Base-by-base conservation (phyloP, 1,140 invertebrate genomes). In the Ptiloglossa arizonensis region DNA sequence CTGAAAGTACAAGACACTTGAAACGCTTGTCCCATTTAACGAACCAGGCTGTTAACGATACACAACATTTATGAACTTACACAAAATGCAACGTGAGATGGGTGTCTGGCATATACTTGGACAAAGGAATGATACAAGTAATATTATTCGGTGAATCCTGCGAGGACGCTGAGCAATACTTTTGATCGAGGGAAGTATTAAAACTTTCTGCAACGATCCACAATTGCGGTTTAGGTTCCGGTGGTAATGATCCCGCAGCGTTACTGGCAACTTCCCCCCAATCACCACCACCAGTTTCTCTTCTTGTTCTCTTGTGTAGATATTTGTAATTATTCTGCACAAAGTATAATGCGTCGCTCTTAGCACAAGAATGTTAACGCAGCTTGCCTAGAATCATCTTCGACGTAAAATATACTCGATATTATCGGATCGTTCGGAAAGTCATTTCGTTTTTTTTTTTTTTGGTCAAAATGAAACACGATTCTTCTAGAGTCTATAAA, bases 241-340 rank as follows among this genome's bases (percentile, higher is more conserved):
- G 90, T 8, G 89, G 90, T 35, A 92, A 80, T 0, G 91, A 92
- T 56, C 91, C 91, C 0, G 91, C 91, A 0, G 91, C 91, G 32
- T 92, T 92, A 17, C 89, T 91, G 0, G 90, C 90, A 0, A 92
- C 88, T 83, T 92, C 91, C 5, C 89, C 88, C 91, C 91, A 92
- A 60, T 91, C 90, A 0, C 87, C 88, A 38, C 84, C 88, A 24
- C 85, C 77, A 0, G 86, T 83, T 59, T 90, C 90, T 60, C 91
- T 86, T 38, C 87, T 87, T 27, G 86, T 81, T 48, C 91, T 85
- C 68, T 91, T 91, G 63, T 90, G 91, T 8, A 88, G 68, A 83
- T 92, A 91, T 48, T 92, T 92, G 38, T 91, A 92, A 83, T 89
- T 91, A 11, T 70, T 89, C 88, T 90, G 29, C 0, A 74, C 22